Conservation (phyloP, 2,888 invertebrate species). For the Diaphora mendica region DNA sequence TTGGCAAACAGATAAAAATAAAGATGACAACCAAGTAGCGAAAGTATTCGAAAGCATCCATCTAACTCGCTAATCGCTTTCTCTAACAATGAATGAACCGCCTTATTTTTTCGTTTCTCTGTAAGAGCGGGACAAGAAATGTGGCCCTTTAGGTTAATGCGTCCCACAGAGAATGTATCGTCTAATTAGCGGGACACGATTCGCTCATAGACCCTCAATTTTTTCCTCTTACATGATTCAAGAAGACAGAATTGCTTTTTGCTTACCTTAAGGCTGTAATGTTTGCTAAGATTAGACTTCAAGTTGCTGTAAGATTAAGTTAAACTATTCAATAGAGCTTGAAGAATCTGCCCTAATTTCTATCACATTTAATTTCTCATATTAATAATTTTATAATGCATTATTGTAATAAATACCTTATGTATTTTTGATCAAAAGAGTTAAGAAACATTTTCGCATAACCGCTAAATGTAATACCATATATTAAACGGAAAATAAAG, state of each 20-base stretch:
- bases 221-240: slow-evolving; percentile 30
- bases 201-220: slow-evolving; percentile 38
- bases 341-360: background rate
- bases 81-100: slow-evolving; percentile 14
- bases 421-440: too few species aligned
- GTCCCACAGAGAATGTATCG: slow-evolving; percentile 67
- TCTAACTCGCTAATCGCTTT: slow-evolving; percentile 34
- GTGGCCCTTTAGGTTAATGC: slow-evolving; percentile 69
- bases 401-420: too few species aligned
- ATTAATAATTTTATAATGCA: too few species aligned
- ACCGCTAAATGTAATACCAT: background rate
- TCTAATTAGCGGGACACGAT: slow-evolving; percentile 70
- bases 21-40: background rate
- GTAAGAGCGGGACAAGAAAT: slow-evolving; percentile 58
- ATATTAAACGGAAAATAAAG: background rate
- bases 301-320: background rate
- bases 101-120: slow-evolving; percentile 51
- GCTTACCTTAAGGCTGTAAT: background rate
- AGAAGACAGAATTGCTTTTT: slow-evolving; percentile 26
- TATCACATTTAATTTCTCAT: too few species aligned
- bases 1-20: too few species aligned
- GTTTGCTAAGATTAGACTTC: background rate
- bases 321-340: background rate
- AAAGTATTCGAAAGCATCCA: background rate
- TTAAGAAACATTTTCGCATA: background rate